phyloP scores from a whole-genome alignment of 2,888 invertebrate genomes.

The Actias luna region DNA sequence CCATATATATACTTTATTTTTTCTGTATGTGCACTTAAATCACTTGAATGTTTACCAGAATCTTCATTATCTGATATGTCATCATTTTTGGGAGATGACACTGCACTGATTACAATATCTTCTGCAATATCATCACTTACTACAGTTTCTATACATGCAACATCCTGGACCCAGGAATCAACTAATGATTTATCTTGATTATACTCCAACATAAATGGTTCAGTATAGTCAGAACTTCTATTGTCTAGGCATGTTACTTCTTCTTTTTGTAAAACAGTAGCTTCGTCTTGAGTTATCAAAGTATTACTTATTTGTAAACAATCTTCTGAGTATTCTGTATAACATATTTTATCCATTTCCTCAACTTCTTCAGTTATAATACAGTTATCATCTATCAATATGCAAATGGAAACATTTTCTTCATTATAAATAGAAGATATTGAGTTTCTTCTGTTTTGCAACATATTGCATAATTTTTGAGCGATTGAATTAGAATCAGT shows the following conservation, averaged over 20 bases:
- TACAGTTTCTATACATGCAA: constrained; percentile 73
- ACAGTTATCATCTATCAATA: constrained; percentile 67
- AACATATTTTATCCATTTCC: constrained; percentile 55
- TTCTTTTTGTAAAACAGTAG: constrained; percentile 14
- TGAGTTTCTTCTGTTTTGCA: constrained; percentile 68
- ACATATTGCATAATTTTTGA: constrained; percentile 50
- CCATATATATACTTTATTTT: constrained; percentile 59
- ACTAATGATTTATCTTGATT: constrained; percentile 46
- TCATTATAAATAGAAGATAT: constrained; percentile 63
- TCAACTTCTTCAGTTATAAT: constrained; percentile 63
- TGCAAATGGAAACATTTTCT: constrained; percentile 69
- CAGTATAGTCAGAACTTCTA: constrained; percentile 36
- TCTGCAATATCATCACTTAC: constrained; percentile 69
- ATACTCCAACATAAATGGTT: constrained; percentile 37
- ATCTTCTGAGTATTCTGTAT: constrained; percentile 52
- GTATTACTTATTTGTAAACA: constrained; percentile 40
- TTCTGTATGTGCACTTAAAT: constrained; percentile 47
- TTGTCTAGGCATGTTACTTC: constrained; percentile 20
- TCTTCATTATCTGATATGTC: constrained; percentile 33
- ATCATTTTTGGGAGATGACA: constrained; percentile 46
- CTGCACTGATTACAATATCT: constrained; percentile 54
- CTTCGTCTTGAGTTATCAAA: constrained; percentile 26
- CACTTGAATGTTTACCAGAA: constrained; percentile 31
- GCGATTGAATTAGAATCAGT: constrained; percentile 41
- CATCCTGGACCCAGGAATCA: constrained; percentile 71